Conservation (phyloP, 2,888 invertebrate species). For the Ophioninae sp. region DNA sequence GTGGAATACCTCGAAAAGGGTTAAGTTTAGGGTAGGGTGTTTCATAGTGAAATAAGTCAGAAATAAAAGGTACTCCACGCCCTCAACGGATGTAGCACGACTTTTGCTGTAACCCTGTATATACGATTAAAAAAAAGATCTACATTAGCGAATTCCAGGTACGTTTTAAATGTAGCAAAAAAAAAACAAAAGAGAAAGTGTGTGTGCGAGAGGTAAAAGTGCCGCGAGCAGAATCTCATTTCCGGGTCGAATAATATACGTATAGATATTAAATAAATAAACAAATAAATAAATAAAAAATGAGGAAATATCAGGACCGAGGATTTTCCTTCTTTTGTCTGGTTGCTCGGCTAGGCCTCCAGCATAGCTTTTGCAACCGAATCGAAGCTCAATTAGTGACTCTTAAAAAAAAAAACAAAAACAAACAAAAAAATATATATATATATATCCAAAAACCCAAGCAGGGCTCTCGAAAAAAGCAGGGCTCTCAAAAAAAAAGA, state of each 20-base stretch:
- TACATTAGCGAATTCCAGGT: conserved; percentile 56
- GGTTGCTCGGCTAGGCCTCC: conserved; percentile 55
- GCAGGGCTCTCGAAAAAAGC: conserved; percentile 30
- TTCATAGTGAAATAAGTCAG: too few relatives aligned
- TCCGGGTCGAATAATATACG: conserved; percentile 40
- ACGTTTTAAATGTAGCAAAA: conserved; percentile 60
- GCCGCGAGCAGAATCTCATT: conserved; percentile 38
- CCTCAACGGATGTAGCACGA: too few relatives aligned
- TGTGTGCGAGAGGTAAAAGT: conserved; percentile 35
- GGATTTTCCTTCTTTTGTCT: conserved; percentile 22
- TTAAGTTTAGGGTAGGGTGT: too few relatives aligned
- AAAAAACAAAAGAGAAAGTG: not conserved
- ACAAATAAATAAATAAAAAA: conserved; percentile 10
- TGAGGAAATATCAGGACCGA: conserved; percentile 44
- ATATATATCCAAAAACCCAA: conserved; percentile 21
- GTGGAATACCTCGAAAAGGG: too few relatives aligned
- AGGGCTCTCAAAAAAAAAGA: not conserved
- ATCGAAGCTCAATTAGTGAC: conserved; percentile 59
- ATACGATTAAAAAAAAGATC: conserved; percentile 26
- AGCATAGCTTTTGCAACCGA: conserved; percentile 59
- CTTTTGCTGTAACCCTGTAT: too few relatives aligned
- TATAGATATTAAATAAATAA: conserved; percentile 10
- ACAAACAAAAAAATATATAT: conserved; percentile 21
- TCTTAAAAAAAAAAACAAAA: conserved; percentile 42
- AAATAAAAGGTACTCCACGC: too few relatives aligned